Conservation (phyloP, 2,888 invertebrate genomes). For the Netelia inedita region DNA sequence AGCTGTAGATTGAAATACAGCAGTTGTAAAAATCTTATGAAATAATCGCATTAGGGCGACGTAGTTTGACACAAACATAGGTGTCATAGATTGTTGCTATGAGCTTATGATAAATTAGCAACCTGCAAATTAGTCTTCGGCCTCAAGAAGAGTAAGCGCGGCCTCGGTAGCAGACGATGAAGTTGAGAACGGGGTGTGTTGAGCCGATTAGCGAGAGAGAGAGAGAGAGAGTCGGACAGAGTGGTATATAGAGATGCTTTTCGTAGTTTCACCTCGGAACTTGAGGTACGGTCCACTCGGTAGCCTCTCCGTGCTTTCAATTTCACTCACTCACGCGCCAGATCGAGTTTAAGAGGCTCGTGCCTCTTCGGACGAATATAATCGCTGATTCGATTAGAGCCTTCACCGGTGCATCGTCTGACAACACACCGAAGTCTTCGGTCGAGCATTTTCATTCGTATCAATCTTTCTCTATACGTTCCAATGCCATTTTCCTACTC, state of each 20-base stretch:
- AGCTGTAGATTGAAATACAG: background rate
- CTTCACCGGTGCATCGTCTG: conserved; percentile 21
- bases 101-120: no score
- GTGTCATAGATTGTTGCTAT: no score
- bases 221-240: background rate
- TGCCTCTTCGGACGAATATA: conserved; percentile 48
- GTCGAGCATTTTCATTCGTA: background rate
- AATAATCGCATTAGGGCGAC: background rate
- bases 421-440: conserved; percentile 21
- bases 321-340: conserved; percentile 33
- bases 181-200: conserved; percentile 9
- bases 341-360: conserved; percentile 35
- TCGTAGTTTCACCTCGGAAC: conserved; percentile 25
- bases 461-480: background rate
- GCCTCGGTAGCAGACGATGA: conserved; percentile 1
- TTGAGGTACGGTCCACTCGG: conserved; percentile 3
- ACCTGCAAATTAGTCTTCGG: background rate
- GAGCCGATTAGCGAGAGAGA: conserved; percentile 28
- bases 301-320: conserved; percentile 26
- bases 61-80: no score
- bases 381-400: conserved; percentile 51
- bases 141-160: background rate
- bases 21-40: background rate
- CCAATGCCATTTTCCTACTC: background rate
- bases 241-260: background rate